phyloP scores from a whole-genome alignment of 2,113 vertebrate genomes.

The Ammospiza caudacuta region DNA sequence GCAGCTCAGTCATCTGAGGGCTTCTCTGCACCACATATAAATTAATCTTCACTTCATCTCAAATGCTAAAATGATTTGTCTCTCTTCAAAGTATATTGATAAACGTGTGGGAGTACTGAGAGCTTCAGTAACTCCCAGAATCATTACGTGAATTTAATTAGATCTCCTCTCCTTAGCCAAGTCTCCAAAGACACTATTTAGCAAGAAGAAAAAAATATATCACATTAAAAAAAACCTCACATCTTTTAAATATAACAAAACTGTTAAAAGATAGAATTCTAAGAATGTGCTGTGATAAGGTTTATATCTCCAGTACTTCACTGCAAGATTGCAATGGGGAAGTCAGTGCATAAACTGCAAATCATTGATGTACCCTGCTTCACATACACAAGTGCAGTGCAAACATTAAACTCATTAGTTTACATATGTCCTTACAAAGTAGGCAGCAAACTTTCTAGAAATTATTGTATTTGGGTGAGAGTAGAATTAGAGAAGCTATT shows the following conservation, averaged over 20 bases:
- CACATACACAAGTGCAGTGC: background rate
- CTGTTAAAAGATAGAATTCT: background rate
- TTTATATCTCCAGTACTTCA: background rate
- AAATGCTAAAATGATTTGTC: background rate
- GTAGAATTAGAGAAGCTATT: background rate
- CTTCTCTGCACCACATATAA: background rate
- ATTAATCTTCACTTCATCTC: background rate
- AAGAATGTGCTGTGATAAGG: background rate
- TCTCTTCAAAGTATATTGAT: background rate
- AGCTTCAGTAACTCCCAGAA: background rate
- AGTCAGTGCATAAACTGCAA: background rate
- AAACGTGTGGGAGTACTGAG: background rate
- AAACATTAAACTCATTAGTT: background rate
- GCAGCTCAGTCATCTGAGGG: background rate
- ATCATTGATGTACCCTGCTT: background rate
- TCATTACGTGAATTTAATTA: conserved; percentile 32
- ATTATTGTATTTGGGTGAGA: background rate
- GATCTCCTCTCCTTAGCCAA: background rate
- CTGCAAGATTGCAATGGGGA: background rate
- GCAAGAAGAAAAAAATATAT: background rate
- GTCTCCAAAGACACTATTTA: background rate
- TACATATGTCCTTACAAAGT: background rate
- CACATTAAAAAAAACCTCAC: background rate
- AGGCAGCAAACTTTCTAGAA: background rate
- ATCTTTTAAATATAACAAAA: background rate